Evolutionary conservation across 2,797 vertebrate genomes (phyloP).

Genomic region (Mormyrus hasselquistii): DNA sequence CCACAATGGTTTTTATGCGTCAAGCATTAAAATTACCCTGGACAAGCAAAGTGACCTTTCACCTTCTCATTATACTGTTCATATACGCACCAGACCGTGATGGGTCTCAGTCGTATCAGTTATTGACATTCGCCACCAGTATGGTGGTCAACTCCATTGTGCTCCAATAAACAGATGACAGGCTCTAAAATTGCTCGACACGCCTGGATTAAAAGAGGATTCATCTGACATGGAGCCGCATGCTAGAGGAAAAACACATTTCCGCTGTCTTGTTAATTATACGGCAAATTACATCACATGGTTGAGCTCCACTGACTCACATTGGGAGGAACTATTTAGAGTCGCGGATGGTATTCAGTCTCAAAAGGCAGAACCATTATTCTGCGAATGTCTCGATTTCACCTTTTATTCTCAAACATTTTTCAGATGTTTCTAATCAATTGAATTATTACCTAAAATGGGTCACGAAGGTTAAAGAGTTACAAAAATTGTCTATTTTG

Average conservation of each 20-base stretch:
- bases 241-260: slow-evolving; percentile 32
- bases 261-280: slow-evolving; percentile 43
- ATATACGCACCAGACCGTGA: slow-evolving; percentile 25
- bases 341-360: not conserved
- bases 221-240: slow-evolving; percentile 28
- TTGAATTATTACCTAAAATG: not conserved
- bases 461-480: not conserved
- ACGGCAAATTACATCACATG: slow-evolving; percentile 26
- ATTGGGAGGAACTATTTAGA: slow-evolving; percentile 3
- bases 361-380: slow-evolving; percentile 1
- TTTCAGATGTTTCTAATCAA: slow-evolving; percentile 4
- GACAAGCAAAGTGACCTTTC: slow-evolving; percentile 30
- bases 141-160: slow-evolving; percentile 24
- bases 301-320: slow-evolving; percentile 26
- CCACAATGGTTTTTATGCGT: slow-evolving; percentile 22
- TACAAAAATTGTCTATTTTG: not conserved
- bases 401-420: not conserved
- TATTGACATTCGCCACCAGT: slow-evolving; percentile 27
- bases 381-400: not conserved
- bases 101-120: slow-evolving; percentile 12
- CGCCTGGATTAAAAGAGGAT: slow-evolving; percentile 38
- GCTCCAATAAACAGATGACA: slow-evolving; percentile 26
- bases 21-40: slow-evolving; percentile 29
- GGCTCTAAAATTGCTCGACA: slow-evolving; percentile 32
- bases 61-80: slow-evolving; percentile 22